These are phyloP conservation scores for Platyura marginata DNA, from an alignment of 1,140 invertebrate species.

Conservation along the genomic window DNA sequence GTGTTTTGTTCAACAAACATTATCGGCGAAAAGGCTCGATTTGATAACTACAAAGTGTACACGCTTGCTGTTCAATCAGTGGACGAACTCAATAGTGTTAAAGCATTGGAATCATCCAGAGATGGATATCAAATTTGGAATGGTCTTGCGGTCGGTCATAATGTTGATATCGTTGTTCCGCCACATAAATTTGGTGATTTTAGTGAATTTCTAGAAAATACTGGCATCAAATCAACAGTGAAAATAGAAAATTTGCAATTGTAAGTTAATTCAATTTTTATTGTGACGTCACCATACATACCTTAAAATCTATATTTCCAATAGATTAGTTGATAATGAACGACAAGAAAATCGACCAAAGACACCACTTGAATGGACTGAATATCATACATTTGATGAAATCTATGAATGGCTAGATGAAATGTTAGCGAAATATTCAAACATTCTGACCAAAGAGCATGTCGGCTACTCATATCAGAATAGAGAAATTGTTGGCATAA, in stretches of 20 bases:
- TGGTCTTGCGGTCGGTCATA: constrained; percentile 7
- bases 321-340: constrained; percentile 2
- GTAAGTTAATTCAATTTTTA: background rate
- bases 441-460: constrained; percentile 21
- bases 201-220: background rate
- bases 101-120: constrained; percentile 8
- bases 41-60: constrained; percentile 16
- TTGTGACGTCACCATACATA: background rate
- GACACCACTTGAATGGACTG: constrained; percentile 20
- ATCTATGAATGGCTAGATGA: constrained; percentile 31
- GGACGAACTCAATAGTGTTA: constrained; percentile 11
- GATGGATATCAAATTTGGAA: constrained; percentile 1
- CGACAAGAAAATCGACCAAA: constrained; percentile 9
- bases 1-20: too few species aligned
- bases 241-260: background rate
- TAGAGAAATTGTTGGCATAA: constrained; percentile 33
- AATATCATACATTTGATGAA: constrained; percentile 29
- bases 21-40: constrained; percentile 7
- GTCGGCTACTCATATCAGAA: constrained; percentile 40
- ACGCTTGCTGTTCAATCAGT: constrained; percentile 9
- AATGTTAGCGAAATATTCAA: constrained; percentile 24
- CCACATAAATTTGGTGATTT: constrained; percentile 1
- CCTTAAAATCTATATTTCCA: background rate
- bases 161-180: background rate
- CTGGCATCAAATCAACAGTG: background rate